A percentile compares a stretch with the other conserved stretches of the same genome.
These are phyloP conservation scores for Actenoides lindsayi DNA, from an alignment of 2,113 vertebrate genomes.

Conservation along the genomic window DNA sequence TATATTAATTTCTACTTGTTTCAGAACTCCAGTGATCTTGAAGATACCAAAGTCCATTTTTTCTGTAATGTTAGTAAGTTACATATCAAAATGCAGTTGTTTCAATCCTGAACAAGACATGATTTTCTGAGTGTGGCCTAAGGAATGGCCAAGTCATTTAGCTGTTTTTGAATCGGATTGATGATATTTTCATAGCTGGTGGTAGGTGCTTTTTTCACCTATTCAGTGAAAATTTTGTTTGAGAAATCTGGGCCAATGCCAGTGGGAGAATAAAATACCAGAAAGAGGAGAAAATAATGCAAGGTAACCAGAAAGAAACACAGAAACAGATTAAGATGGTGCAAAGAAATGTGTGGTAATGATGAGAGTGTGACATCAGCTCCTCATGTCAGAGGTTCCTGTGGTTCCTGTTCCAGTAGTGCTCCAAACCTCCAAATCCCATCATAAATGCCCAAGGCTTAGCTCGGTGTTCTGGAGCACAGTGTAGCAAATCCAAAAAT, in stretches of 20 bases:
- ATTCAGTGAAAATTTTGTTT: neutral
- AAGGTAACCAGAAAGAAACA: neutral
- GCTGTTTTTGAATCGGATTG: neutral
- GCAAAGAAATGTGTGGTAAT: neutral
- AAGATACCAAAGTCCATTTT: neutral
- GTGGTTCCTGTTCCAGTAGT: neutral
- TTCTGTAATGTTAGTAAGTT: neutral
- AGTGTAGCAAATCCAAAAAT: neutral
- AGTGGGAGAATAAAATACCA: neutral
- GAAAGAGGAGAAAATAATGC: neutral
- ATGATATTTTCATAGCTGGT: neutral
- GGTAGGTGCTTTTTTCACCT: neutral
- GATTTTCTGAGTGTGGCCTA: neutral
- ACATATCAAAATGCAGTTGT: neutral
- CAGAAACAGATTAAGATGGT: neutral
- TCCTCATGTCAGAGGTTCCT: neutral
- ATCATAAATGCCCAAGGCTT: neutral
- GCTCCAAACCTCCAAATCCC: neutral
- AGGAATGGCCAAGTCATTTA: neutral
- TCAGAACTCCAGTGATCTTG: neutral
- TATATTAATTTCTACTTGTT: neutral
- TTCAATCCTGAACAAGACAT: neutral
- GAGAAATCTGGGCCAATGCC: neutral
- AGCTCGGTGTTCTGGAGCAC: neutral
- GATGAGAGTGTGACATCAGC: neutral